Conservation (phyloP, 2,888 invertebrate genomes). For the Prenolepis imparis region DNA sequence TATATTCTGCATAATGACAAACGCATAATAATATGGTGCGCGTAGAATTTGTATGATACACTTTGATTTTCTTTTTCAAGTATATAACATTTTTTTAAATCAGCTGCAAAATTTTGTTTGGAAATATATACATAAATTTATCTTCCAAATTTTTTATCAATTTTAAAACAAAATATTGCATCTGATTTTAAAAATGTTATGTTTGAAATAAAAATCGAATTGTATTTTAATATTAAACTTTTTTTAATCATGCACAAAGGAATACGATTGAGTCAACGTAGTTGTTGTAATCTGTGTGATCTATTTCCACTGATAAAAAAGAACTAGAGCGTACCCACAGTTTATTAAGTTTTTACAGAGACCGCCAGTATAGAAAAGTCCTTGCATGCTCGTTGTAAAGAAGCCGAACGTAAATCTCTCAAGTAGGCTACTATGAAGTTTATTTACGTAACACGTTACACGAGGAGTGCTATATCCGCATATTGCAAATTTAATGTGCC, state of each 20-base stretch:
- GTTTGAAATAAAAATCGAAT: slow-evolving; percentile 7
- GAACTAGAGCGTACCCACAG: neutral
- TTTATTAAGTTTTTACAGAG: slow-evolving; percentile 36
- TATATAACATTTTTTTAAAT: neutral
- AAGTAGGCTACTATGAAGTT: slow-evolving; percentile 36
- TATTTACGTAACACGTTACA: slow-evolving; percentile 46
- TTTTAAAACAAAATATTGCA: neutral
- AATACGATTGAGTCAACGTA: too few relatives aligned
- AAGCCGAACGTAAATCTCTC: slow-evolving; percentile 50
- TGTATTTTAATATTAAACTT: neutral
- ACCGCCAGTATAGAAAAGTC: slow-evolving; percentile 25
- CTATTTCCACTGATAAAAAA: slow-evolving; percentile 23
- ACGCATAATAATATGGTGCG: slow-evolving; percentile 31
- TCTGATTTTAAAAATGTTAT: neutral
- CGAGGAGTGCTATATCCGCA: slow-evolving; percentile 32
- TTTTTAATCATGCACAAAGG: neutral
- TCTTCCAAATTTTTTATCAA: neutral
- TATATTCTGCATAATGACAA: slow-evolving; percentile 18
- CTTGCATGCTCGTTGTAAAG: slow-evolving; percentile 20
- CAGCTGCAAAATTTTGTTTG: neutral
- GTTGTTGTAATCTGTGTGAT: neutral
- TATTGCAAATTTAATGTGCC: slow-evolving; percentile 26
- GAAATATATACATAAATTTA: neutral
- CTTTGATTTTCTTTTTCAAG: neutral
- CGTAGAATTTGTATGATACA: slow-evolving; percentile 4